Base-by-base conservation (phyloP, 2,113 vertebrate genomes). In the Gallinago jamesoni region DNA sequence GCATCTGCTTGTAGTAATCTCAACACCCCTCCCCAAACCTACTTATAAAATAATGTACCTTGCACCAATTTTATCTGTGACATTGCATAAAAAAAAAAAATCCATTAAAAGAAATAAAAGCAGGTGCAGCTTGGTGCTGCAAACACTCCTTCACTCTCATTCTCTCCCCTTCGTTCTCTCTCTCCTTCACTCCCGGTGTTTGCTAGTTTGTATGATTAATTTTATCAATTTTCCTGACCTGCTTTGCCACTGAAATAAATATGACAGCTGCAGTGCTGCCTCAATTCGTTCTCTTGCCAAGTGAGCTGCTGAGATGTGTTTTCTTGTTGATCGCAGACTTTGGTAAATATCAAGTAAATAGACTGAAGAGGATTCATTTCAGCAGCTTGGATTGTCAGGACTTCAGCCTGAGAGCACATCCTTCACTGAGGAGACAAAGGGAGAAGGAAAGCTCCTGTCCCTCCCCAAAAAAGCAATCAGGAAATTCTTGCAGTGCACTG, bases 221-320 rank as follows among this genome's bases (percentile, higher is more conserved):
- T 98, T 97, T 97, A 98, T 98, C 98, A 97, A 98, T 98, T 98
- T 98, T 97, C 97, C 97, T 98, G 98, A 98, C 98, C 98, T 97
- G 97, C 97, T 98, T 97, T 98, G 98, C 97, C 98, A 97, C 97
- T 39, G 96, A 98, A 98, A 98, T 97, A 98, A 97, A 98, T 98
- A 97, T 97, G 98, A 98, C 98, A 97, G 98, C 98, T 97, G 97
- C 97, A 78, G 90, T 76, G 96, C 97, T 96, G 97, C 97, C 97
- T 97, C 98, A 85, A 96, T 97, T 96, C 97, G 96, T 98, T 97
- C 98, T 97, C 97, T 97, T 96, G 97, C 98, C 98, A 98, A 98
- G 97, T 89, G 95, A 97, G 97, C 95, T 93, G 97, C 97, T 96
- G 98, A 97, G 98, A 96, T 96, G 95, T 94, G 97, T 97, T 96